phyloP scores from a whole-genome alignment of 1,140 invertebrate genomes.

The Zaprionus capensis region DNA sequence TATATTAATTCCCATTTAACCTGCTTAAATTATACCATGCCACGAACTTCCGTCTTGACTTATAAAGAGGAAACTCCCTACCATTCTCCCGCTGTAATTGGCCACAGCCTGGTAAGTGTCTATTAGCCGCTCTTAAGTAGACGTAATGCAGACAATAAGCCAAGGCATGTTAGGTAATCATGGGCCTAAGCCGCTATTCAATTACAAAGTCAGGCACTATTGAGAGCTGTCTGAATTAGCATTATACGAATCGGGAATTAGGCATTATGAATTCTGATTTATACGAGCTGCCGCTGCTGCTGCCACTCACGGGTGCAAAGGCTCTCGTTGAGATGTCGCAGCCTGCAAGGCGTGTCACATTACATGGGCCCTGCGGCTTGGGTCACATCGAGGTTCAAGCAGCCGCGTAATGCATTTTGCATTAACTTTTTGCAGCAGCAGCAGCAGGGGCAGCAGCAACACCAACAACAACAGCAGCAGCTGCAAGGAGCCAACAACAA shows the following conservation, averaged over 20 bases:
- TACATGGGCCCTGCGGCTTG: slow-evolving; percentile 31
- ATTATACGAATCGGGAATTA: slow-evolving; percentile 39
- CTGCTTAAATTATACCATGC: neutral
- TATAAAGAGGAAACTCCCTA: neutral
- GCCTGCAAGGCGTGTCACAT: slow-evolving; percentile 25
- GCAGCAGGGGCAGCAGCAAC: slow-evolving; percentile 15
- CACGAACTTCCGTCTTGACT: slow-evolving; percentile 7
- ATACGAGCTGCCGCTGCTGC: slow-evolving; percentile 42
- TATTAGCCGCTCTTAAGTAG: slow-evolving; percentile 18
- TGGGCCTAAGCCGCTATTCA: slow-evolving; percentile 27
- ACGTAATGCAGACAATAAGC: slow-evolving; percentile 28
- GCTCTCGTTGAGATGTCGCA: slow-evolving; percentile 24
- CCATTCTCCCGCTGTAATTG: slow-evolving; percentile 17
- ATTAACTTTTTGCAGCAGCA: slow-evolving; percentile 64
- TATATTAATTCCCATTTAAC: no score
- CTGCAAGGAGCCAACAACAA: slow-evolving; percentile 40
- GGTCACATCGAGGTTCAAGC: slow-evolving; percentile 65
- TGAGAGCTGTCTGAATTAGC: slow-evolving; percentile 42
- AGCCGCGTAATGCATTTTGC: slow-evolving; percentile 77
- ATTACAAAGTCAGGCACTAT: slow-evolving; percentile 44
- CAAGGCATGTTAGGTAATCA: slow-evolving; percentile 22
- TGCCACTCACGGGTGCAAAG: slow-evolving; percentile 42
- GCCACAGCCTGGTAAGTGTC: neutral
- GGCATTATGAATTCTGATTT: slow-evolving; percentile 55
- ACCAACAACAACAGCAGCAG: slow-evolving; percentile 25